Base-by-base conservation (phyloP, 2,113 vertebrate species). In the Diadophis punctatus region DNA sequence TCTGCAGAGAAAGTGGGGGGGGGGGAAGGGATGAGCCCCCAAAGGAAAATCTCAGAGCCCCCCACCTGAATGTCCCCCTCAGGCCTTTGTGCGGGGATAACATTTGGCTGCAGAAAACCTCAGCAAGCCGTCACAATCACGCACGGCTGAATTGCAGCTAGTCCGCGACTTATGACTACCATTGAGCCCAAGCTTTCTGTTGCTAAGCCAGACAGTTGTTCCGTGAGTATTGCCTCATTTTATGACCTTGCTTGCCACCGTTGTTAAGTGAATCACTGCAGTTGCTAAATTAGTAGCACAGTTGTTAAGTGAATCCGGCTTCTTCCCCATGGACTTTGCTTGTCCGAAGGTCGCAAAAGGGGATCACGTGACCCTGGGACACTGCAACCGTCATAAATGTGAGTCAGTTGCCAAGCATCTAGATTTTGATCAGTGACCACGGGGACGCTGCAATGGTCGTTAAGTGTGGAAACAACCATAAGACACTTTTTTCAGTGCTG, bases 1-100 rank as follows among this genome's bases (percentile, higher is more conserved):
- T 99, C 99, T 99, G 93, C n/a, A 30, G 93, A 1, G 8, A 34
- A 53, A 52, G 49, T 30, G 23, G n/a, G 9, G 2, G 46, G 3
- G 46, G 11, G 16, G 9, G 22, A n/a, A 39, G 27, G 39, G 11
- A 27, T 7, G 25, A 34, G 20, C 55, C 84, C 48, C 74, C 43
- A 58, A 30, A 49, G 14, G 18, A 7, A 23, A 18, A 23, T 0
- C 39, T n/a, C 25, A 34, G 10, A 39, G 39, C 39, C 3, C 53
- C 10, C 25, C 39, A 11, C 48, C 30, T 22, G 0, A 27, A 49
- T 48, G 1, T 27, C 46, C 3, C 46, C 85, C 48, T 5, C 18
- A 8, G n/a, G 80, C 18, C 27, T 56, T n/a, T 1, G 8, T 23
- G 51, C 3, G 1, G 6, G 52, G 4, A 6, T 1, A 43, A 56